Conservation (phyloP, 2,888 invertebrate species). For the Cerceris rybyensis region DNA sequence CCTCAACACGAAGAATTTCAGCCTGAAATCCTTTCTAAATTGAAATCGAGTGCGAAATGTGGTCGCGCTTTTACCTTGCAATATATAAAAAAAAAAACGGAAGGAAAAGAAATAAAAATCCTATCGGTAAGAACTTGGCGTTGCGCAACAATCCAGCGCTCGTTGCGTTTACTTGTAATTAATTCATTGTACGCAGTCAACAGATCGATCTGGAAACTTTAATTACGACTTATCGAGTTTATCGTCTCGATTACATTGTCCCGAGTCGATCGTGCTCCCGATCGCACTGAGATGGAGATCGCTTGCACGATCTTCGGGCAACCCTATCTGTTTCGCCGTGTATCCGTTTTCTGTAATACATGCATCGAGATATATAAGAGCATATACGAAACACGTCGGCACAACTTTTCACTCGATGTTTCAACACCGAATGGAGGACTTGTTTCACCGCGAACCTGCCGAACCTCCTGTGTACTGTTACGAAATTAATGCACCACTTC, state of each 20-base stretch:
- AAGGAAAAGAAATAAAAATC: no score
- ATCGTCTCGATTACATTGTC: slow-evolving; percentile 62
- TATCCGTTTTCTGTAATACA: slow-evolving; percentile 49
- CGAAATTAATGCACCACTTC: not conserved
- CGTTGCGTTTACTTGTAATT: slow-evolving; percentile 45
- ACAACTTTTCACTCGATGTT: slow-evolving; percentile 20
- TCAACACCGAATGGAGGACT: not conserved
- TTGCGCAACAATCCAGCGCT: slow-evolving; percentile 27
- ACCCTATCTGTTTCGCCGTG: slow-evolving; percentile 35
- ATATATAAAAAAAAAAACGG: no score
- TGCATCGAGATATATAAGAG: slow-evolving; percentile 25
- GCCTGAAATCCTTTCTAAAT: no score
- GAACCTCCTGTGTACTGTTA: not conserved
- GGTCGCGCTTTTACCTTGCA: no score
- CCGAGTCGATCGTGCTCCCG: slow-evolving; percentile 46
- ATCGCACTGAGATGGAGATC: slow-evolving; percentile 36
- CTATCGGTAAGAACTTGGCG: not conserved
- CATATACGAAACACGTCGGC: slow-evolving; percentile 23
- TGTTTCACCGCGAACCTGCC: slow-evolving; percentile 4
- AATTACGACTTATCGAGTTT: slow-evolving; percentile 59
- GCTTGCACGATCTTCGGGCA: slow-evolving; percentile 44
- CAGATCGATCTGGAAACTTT: slow-evolving; percentile 54
- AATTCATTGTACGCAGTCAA: slow-evolving; percentile 44
- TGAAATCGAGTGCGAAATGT: no score
- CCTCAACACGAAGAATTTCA: no score